Conservation (phyloP, 2,888 invertebrate species). For the Alviniconcha strummeri region DNA sequence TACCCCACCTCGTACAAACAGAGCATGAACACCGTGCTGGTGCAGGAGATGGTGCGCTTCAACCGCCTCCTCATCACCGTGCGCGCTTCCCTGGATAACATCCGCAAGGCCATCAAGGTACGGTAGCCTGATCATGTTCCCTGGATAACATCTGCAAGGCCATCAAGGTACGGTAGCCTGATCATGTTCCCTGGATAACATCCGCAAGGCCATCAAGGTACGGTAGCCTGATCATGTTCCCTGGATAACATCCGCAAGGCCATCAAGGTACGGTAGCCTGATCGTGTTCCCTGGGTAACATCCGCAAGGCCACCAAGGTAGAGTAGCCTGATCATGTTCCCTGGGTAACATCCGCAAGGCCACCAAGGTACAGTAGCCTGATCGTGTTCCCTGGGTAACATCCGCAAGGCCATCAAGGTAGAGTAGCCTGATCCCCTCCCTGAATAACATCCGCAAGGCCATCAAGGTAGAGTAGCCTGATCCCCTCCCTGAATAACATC, state of each 20-base stretch:
- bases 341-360: conserved; percentile 73
- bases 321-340: conserved; percentile 45
- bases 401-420: conserved; percentile 74
- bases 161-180: conserved; percentile 67
- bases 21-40: conserved; percentile 75
- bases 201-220: conserved; percentile 74
- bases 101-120: conserved; percentile 74
- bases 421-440: conserved; percentile 47
- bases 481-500: conserved; percentile 68
- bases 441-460: conserved; percentile 72
- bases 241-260: conserved; percentile 73
- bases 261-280: conserved; percentile 67
- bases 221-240: conserved; percentile 43
- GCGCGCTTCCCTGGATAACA: conserved; percentile 68
- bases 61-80: conserved; percentile 71
- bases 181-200: conserved; percentile 65
- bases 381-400: conserved; percentile 66
- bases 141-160: conserved; percentile 73
- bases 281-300: conserved; percentile 65
- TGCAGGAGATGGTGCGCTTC: conserved; percentile 75
- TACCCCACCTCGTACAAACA: conserved; percentile 74
- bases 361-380: conserved; percentile 67
- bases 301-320: conserved; percentile 74
- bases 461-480: conserved; percentile 68
- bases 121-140: conserved; percentile 45